Evolutionary conservation across 2,888 invertebrate genomes (phyloP).

Genomic region (Heliconius ismenius): DNA sequence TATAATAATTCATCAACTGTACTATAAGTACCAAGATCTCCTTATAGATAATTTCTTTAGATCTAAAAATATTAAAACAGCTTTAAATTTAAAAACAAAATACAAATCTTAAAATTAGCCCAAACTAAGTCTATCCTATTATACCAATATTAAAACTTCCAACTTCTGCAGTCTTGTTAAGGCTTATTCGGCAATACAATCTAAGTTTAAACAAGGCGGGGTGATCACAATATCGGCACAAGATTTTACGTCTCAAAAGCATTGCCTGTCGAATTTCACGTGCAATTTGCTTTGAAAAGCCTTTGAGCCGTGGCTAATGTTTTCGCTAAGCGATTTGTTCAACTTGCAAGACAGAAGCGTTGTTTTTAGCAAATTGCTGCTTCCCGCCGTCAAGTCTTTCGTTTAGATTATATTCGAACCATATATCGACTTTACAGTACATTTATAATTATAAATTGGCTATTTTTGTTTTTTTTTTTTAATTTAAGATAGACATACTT

Average conservation of each 20-base stretch:
- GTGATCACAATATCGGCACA: constrained; percentile 52
- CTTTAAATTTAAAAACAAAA: not conserved
- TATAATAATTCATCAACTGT: no score
- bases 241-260: constrained; percentile 62
- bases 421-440: constrained; percentile 3
- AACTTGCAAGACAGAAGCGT: constrained; percentile 58
- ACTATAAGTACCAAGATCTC: not conserved
- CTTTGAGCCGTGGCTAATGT: constrained; percentile 76
- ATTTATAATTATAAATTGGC: constrained; percentile 25
- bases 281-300: constrained; percentile 76
- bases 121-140: not conserved
- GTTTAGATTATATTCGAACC: constrained; percentile 37
- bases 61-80: not conserved
- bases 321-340: constrained; percentile 75
- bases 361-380: constrained; percentile 60
- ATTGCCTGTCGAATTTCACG: constrained; percentile 75
- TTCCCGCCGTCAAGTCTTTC: constrained; percentile 50
- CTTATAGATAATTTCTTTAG: no score
- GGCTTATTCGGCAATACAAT: constrained; percentile 51
- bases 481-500: no score
- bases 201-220: constrained; percentile 54
- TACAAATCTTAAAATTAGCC: not conserved
- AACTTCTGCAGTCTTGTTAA: constrained; percentile 36
- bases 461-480: not conserved
- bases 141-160: constrained; percentile 29